A percentile compares a stretch with the other conserved stretches of the same genome.
phyloP scores from a whole-genome alignment of 2,888 invertebrate species.

The Acanthoscelides obtectus region DNA sequence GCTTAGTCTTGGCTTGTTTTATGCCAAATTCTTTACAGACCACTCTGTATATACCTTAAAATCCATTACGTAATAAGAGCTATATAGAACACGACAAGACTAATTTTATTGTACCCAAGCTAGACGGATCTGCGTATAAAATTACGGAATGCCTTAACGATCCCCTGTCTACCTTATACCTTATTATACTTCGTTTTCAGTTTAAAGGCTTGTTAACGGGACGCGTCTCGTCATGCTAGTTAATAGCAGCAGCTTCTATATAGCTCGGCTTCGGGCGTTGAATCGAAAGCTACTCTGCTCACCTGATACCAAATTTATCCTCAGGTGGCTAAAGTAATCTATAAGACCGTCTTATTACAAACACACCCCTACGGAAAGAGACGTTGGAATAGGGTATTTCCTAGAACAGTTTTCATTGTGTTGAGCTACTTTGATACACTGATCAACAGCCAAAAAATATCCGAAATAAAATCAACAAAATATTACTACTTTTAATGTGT shows the following conservation, averaged over 20 bases:
- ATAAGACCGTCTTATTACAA: too few species aligned
- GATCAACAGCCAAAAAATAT: too few species aligned
- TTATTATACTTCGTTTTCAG: not conserved
- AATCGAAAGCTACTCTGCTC: not conserved
- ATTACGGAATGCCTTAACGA: not conserved
- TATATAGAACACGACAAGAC: not conserved
- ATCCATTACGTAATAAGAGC: not conserved
- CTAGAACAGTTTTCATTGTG: too few species aligned
- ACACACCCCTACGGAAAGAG: too few species aligned
- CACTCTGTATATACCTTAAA: not conserved
- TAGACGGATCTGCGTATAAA: not conserved
- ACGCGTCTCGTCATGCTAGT: not conserved
- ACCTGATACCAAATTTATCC: not conserved
- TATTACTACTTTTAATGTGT: too few species aligned
- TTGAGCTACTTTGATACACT: too few species aligned
- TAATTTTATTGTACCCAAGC: not conserved
- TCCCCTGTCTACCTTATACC: not conserved
- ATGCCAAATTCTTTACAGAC: too few species aligned
- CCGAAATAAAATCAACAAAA: too few species aligned
- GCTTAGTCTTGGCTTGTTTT: too few species aligned
- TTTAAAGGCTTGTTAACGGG: not conserved
- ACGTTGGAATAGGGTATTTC: too few species aligned
- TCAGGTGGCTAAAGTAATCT: too few species aligned
- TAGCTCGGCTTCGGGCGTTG: not conserved
- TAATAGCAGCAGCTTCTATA: not conserved